A percentile compares a stretch with the other conserved stretches of the same genome.
Evolutionary conservation across 2,888 invertebrate species (phyloP).

Genomic region (Chloroclysta siterata): DNA sequence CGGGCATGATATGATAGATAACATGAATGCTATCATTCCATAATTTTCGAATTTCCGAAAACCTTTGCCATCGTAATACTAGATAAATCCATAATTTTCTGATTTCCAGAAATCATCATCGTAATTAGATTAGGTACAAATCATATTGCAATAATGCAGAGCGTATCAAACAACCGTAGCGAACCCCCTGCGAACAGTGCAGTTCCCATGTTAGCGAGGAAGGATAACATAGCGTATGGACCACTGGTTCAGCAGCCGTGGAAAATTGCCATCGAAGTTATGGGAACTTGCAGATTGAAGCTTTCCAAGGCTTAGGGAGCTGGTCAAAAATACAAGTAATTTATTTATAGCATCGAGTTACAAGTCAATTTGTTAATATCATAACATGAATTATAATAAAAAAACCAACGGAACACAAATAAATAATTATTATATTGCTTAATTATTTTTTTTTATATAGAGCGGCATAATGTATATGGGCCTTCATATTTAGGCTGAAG

Average conservation of each 20-base stretch:
- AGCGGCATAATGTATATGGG: too few species aligned
- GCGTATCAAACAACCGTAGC: constrained; percentile 63
- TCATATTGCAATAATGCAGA: constrained; percentile 20
- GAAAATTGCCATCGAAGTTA: constrained; percentile 69
- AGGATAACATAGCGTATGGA: constrained; percentile 48
- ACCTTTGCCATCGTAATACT: too few species aligned
- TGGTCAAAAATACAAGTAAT: neutral
- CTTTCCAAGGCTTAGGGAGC: neutral
- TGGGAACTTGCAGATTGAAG: constrained; percentile 48
- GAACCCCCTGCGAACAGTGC: constrained; percentile 66
- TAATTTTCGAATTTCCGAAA: too few species aligned
- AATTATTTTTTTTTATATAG: too few species aligned
- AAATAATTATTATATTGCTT: too few species aligned
- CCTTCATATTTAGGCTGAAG: too few species aligned
- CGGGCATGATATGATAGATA: too few species aligned
- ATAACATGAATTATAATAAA: too few species aligned
- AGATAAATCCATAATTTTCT: neutral
- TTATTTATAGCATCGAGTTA: too few species aligned
- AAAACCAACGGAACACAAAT: too few species aligned
- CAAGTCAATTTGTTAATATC: too few species aligned
- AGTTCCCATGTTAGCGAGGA: constrained; percentile 67
- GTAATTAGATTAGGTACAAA: constrained; percentile 31
- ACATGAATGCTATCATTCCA: too few species aligned
- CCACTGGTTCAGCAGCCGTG: constrained; percentile 58
- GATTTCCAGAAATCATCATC: constrained; percentile 12